Evolutionary conservation across 2,888 invertebrate genomes (phyloP).

Genomic region (Nomada fucata): DNA sequence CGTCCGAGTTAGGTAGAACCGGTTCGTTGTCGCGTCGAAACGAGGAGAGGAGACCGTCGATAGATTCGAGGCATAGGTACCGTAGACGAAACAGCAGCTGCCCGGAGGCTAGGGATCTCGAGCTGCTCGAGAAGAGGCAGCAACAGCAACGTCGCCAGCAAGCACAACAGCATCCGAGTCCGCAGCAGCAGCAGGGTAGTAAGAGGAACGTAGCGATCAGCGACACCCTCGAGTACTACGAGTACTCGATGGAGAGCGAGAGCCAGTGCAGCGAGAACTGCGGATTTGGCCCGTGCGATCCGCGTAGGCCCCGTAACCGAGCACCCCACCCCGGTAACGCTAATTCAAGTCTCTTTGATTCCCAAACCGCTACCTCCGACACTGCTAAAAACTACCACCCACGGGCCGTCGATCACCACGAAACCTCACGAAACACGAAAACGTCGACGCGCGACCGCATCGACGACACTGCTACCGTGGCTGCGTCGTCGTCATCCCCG

Average conservation of each 20-base stretch:
- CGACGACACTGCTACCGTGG: constrained; percentile 47
- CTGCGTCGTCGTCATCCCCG: constrained; percentile 71
- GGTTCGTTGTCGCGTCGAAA: constrained; percentile 58
- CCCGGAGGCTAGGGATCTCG: constrained; percentile 78
- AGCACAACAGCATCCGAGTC: constrained; percentile 70
- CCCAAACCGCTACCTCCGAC: constrained; percentile 84
- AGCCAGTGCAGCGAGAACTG: constrained; percentile 84
- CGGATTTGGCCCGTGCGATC: constrained; percentile 84
- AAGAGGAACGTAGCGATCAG: constrained; percentile 84
- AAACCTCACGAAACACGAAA: constrained; percentile 75
- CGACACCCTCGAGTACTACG: constrained; percentile 83
- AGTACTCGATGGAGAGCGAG: constrained; percentile 84
- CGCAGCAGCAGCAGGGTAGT: constrained; percentile 79
- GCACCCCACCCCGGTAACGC: constrained; percentile 84
- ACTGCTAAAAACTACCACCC: constrained; percentile 83
- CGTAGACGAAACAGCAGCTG: constrained; percentile 81
- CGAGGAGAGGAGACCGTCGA: constrained; percentile 64
- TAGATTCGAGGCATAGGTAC: constrained; percentile 68
- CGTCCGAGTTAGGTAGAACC: constrained; percentile 67
- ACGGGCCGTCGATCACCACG: constrained; percentile 80
- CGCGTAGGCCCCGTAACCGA: constrained; percentile 84
- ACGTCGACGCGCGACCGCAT: constrained; percentile 64
- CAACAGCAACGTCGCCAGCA: constrained; percentile 70
- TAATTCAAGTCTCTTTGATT: constrained; percentile 84
- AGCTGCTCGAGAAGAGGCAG: constrained; percentile 81